phyloP scores from a whole-genome alignment of 1,140 invertebrate genomes.

The Venturia canescens region DNA sequence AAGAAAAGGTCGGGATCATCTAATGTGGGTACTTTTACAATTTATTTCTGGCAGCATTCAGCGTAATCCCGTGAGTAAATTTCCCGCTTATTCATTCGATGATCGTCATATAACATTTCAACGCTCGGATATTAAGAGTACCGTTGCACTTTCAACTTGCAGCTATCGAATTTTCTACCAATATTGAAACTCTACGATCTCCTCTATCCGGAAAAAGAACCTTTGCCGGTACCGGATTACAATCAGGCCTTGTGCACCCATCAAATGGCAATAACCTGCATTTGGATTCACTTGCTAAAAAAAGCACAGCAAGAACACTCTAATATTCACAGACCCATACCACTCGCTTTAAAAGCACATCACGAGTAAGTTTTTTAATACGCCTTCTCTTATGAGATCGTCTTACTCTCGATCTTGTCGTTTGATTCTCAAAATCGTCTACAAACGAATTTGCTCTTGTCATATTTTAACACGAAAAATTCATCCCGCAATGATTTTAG shows the following conservation, averaged over 20 bases:
- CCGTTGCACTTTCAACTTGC: conserved; percentile 54
- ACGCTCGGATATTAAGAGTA: too few relatives aligned
- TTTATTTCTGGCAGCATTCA: conserved; percentile 98
- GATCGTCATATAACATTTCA: too few relatives aligned
- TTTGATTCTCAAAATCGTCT: background rate
- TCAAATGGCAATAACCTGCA: conserved; percentile 95
- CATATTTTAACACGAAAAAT: too few relatives aligned
- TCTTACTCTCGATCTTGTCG: conserved; percentile 19
- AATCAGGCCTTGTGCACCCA: conserved; percentile 91
- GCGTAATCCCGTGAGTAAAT: conserved; percentile 87
- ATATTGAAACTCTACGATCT: conserved; percentile 95
- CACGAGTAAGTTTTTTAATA: conserved; percentile 82
- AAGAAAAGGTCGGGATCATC: conserved; percentile 92
- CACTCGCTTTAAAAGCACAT: conserved; percentile 89
- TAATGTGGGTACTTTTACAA: conserved; percentile 98
- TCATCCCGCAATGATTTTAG: too few relatives aligned
- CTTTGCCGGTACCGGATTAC: conserved; percentile 92
- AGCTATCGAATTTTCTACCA: conserved; percentile 92
- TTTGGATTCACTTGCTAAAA: conserved; percentile 97
- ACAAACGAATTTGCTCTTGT: too few relatives aligned
- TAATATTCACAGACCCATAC: conserved; percentile 87
- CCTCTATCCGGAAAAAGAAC: conserved; percentile 94
- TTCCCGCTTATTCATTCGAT: conserved; percentile 1
- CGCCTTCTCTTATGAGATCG: too few relatives aligned
- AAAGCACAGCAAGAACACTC: conserved; percentile 92